Base-by-base conservation (phyloP, 1,140 invertebrate genomes). In the Papilio polyxenes region DNA sequence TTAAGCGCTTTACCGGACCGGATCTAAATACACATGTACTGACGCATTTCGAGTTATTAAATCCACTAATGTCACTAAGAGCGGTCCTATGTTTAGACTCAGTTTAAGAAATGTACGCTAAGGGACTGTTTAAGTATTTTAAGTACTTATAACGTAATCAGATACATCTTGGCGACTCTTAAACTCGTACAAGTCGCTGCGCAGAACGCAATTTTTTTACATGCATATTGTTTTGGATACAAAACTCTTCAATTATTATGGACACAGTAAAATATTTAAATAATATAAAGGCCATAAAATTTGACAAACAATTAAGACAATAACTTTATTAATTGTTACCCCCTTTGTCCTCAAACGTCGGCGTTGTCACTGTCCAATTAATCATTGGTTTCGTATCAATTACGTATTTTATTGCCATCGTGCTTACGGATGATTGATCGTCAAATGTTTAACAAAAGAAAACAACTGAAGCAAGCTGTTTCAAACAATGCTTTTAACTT, bases 351-450 rank as follows among this genome's bases (percentile, higher is more conserved):
- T 31, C 31, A 72, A 31, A 40, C 65, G 65, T 69, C 65, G 65
- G 31, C 65, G 65, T 72, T 72, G 65, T 15, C 65, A 31, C 65
- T 31, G 9, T 11, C 65, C 11, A 72, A 72, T 72, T 72, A 40
- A 72, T 72, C 65, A 72, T 72, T 40, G 31, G 31, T 5, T 72
- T 72, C 65, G 65, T 72, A 72, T 72, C 65, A 72, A 72, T 72
- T 72, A 72, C 37, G 65, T 72, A 72, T 72, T 72, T 72, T 72
- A 69, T 23, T 31, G 62, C 23, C 23, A 11, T 31, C 11, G 3
- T 69, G 20, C 62, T 69, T 13, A 72, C 23, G 37, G 13, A 72
- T 72, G 65, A 72, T 72, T 72, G 65, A 72, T 72, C 31, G 65
- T 37, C 65, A 37, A 37, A 40, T 72, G 23, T 72, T 37, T 37